phyloP scores from a whole-genome alignment of 2,888 invertebrate species.

The Netelia melanura region DNA sequence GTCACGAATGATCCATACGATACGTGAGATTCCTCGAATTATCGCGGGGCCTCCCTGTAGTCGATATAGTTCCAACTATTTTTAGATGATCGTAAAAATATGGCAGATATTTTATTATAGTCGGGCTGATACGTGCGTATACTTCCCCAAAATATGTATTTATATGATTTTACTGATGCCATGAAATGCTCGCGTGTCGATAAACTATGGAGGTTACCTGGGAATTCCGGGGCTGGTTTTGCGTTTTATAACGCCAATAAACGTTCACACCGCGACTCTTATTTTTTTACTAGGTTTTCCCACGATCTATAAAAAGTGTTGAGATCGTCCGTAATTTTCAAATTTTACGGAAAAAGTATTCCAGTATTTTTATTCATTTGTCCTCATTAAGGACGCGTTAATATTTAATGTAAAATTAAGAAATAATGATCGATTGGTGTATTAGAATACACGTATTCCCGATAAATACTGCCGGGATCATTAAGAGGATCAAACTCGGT shows the following conservation, averaged over 20 bases:
- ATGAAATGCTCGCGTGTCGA: slow-evolving; percentile 2
- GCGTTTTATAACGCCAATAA: background rate
- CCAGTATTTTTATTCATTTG: background rate
- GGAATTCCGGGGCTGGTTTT: slow-evolving; percentile 26
- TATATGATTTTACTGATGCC: slow-evolving; percentile 14
- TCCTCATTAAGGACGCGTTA: background rate
- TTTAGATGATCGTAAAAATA: too few species aligned
- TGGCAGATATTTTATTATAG: too few species aligned
- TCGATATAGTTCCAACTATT: too few species aligned
- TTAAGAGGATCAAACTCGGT: slow-evolving; percentile 37
- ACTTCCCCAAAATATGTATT: background rate
- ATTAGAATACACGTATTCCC: too few species aligned
- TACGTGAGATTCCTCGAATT: background rate
- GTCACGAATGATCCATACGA: background rate
- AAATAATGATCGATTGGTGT: too few species aligned
- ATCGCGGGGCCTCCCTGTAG: background rate
- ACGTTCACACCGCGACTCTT: background rate
- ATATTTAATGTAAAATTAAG: too few species aligned
- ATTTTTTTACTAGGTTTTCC: background rate
- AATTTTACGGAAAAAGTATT: background rate
- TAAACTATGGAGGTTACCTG: slow-evolving; percentile 1
- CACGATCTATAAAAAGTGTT: too few species aligned
- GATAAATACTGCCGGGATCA: slow-evolving; percentile 10
- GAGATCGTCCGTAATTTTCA: background rate
- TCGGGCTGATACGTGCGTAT: background rate